Base-by-base conservation (phyloP, 2,113 vertebrate species). In the Microcebus ravelobensis region DNA sequence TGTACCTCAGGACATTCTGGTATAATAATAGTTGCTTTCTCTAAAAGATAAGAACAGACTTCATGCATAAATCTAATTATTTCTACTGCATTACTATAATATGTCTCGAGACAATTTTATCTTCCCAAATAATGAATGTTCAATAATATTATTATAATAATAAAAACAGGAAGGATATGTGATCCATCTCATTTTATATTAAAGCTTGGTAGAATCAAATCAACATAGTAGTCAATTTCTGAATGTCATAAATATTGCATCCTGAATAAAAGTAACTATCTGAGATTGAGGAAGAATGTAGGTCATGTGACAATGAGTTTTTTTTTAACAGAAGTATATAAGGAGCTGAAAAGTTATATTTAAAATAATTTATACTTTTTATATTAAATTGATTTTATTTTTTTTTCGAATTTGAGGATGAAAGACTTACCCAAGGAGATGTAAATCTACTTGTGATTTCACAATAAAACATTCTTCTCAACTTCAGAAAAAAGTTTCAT, bases 41-140 rank as follows among this genome's bases (percentile, higher is more conserved):
- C 57, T 86, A 93, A 76, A n/a, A 88, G 65, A 50, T 93, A 90
- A 94, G 74, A 96, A 89, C 50, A 92, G 36, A 90, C 18, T 11
- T 79, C 17, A 90, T n/a, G 45, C 18, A 61, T 61, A 67, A 92
- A 39, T 84, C 39, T 93, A 96, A 36, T 95, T 73, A 84, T 71
- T 90, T 92, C 42, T 92, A 34, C 57, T 70, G 10, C 2, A 79
- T 90, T 92, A 42, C 3, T 79, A 42, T 34, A 73, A 55, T 67
- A 42, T 79, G 25, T 70, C 73, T 94, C 8, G 17, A 88, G 63
- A 87, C 2, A 81, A 65, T 81, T 91, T 76, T 74, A 31, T 89
- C 27, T 59, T 85, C 14, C 8, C 12, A 63, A 63, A 27, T 45
- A 83, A 79, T 80, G 73, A 93, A 25, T 83, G 34, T 61, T 96